Evolutionary conservation across 2,113 vertebrate genomes (phyloP).

Genomic region (Chloropsis cyanopogon): DNA sequence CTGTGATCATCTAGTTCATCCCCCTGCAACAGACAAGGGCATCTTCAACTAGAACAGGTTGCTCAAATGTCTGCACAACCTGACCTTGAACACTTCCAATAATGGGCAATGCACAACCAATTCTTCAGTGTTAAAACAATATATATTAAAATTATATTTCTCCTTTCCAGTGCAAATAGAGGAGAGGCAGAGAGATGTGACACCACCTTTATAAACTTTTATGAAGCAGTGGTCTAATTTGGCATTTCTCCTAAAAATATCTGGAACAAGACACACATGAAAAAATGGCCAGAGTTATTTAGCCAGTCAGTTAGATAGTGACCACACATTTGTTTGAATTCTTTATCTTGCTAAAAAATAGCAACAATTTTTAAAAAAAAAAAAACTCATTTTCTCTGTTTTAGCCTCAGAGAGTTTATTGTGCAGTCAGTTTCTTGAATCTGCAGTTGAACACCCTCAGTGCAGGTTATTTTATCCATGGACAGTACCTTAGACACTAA

Average conservation of each 20-base stretch:
- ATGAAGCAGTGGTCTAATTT: background rate
- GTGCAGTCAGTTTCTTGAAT: background rate
- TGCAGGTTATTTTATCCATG: background rate
- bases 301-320: background rate
- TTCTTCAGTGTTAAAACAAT: too few species aligned
- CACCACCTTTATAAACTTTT: background rate
- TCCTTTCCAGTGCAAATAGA: background rate
- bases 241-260: background rate
- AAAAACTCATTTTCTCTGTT: background rate
- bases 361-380: accelerated
- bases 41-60: background rate
- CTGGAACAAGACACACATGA: background rate
- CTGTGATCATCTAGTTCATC: background rate
- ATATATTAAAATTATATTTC: background rate
- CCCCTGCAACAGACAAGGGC: background rate
- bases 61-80: background rate
- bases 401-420: background rate
- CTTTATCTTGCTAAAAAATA: background rate
- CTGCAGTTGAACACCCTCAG: background rate
- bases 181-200: background rate
- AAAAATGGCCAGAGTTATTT: background rate
- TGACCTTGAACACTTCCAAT: background rate
- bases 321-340: background rate
- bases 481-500: background rate
- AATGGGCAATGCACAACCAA: background rate